Evolutionary conservation across 2,113 vertebrate species (phyloP).

Genomic region (Condylura cristata): DNA sequence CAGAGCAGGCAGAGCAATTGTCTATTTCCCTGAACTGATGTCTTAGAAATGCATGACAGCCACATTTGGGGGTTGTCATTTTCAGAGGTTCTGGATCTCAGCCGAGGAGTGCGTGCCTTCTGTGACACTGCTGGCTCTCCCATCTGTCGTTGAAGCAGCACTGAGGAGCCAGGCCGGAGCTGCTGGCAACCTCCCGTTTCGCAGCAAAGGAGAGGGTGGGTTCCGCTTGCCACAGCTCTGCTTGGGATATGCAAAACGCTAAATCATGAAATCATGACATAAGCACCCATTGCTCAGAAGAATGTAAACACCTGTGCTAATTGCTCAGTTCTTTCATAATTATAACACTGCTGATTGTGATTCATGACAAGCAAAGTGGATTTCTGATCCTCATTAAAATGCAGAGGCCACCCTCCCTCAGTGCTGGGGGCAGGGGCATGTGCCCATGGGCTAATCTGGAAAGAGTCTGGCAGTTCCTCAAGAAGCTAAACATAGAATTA

Average conservation of each 20-base stretch:
- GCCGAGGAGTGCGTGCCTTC: neutral
- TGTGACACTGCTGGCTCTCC: neutral
- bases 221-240: neutral
- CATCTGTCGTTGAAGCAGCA: neutral
- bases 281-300: neutral
- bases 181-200: neutral
- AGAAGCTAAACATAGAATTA: conserved; percentile 6
- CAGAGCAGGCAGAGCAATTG: neutral
- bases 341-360: neutral
- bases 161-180: neutral
- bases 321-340: neutral
- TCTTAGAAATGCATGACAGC: conserved; percentile 11
- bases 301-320: neutral
- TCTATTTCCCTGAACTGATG: conserved; percentile 9
- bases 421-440: neutral
- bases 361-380: neutral
- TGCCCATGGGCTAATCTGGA: neutral
- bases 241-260: neutral
- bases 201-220: neutral
- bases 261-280: neutral
- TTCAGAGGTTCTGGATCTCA: conserved; percentile 10
- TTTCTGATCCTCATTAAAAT: neutral
- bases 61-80: neutral
- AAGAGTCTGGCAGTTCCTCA: neutral
- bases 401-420: neutral